These are phyloP conservation scores for Micrastur ruficollis DNA, from an alignment of 2,797 vertebrate species.

Conservation along the genomic window DNA sequence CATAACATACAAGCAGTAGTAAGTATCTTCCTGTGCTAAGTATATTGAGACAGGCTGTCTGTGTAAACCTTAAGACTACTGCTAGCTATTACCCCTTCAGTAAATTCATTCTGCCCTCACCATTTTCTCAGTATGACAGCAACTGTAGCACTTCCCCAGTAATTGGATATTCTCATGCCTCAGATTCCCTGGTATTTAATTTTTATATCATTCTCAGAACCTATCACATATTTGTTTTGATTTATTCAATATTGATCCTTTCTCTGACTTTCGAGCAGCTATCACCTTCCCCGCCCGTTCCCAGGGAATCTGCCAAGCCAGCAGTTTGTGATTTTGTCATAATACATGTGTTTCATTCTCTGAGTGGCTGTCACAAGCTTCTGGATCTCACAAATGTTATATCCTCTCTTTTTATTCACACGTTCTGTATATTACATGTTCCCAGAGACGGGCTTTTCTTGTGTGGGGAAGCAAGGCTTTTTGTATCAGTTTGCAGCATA, in stretches of 20 bases:
- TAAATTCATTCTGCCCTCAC: slow-evolving; percentile 32
- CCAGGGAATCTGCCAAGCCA: slow-evolving; percentile 73
- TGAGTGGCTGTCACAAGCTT: slow-evolving; percentile 53
- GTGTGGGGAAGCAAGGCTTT: background rate
- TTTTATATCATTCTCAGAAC: slow-evolving; percentile 73
- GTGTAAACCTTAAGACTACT: background rate
- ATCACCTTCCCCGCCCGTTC: slow-evolving; percentile 73
- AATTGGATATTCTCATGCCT: slow-evolving; percentile 60
- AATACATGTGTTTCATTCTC: slow-evolving; percentile 71
- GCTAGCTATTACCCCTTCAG: slow-evolving; percentile 44
- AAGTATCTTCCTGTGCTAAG: background rate
- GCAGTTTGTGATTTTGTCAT: slow-evolving; percentile 72
- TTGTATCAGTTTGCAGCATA: background rate
- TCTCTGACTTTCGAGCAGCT: slow-evolving; percentile 74
- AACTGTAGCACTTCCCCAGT: slow-evolving; percentile 15
- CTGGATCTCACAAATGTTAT: slow-evolving; percentile 59
- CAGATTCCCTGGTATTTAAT: slow-evolving; percentile 68
- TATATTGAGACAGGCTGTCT: background rate
- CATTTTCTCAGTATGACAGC: background rate
- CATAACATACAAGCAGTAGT: background rate
- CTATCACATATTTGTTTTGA: slow-evolving; percentile 81
- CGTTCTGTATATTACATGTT: slow-evolving; percentile 19
- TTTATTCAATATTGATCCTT: slow-evolving; percentile 75
- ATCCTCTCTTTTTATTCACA: slow-evolving; percentile 41
- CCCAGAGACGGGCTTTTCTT: background rate